Evolutionary conservation across 2,888 invertebrate genomes (phyloP).

Genomic region (Dolomedes plantarius): DNA sequence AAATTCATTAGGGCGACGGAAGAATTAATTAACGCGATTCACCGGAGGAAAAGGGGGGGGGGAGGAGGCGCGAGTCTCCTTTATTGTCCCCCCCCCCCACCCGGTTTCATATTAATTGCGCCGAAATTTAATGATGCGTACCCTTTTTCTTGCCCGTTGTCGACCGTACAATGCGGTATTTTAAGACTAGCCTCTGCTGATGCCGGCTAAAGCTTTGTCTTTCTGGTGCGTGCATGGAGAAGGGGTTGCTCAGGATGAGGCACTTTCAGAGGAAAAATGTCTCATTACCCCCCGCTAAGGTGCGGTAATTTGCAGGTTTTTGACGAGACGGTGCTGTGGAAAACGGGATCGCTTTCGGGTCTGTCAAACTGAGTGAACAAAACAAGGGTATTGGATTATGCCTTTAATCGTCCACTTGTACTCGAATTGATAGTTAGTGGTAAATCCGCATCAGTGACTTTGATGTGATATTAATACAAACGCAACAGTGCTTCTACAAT

Average conservation of each 20-base stretch:
- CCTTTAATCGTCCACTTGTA: background rate
- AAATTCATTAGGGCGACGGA: conserved; percentile 66
- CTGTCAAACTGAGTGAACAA: background rate
- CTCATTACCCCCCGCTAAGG: background rate
- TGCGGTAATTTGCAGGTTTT: conserved; percentile 4
- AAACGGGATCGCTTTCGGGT: background rate
- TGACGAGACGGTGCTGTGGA: background rate
- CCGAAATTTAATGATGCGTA: conserved; percentile 64
- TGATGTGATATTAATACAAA: too few species aligned
- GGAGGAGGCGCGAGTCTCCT: background rate
- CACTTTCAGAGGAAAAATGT: background rate
- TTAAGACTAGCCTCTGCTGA: background rate
- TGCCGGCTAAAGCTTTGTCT: conserved; percentile 11
- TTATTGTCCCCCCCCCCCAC: background rate
- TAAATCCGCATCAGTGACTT: too few species aligned
- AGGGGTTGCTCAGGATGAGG: background rate
- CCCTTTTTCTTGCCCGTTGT: conserved; percentile 48
- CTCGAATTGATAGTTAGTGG: background rate
- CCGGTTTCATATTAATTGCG: conserved; percentile 60
- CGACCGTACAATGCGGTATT: conserved; percentile 3
- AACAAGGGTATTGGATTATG: background rate
- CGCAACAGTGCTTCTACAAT: too few species aligned
- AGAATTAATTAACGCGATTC: conserved; percentile 67
- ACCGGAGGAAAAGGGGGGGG: background rate
- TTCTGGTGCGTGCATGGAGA: background rate